These are phyloP conservation scores for Pollicipes pollicipes DNA, from an alignment of 1,140 invertebrate genomes.

Conservation along the genomic window DNA sequence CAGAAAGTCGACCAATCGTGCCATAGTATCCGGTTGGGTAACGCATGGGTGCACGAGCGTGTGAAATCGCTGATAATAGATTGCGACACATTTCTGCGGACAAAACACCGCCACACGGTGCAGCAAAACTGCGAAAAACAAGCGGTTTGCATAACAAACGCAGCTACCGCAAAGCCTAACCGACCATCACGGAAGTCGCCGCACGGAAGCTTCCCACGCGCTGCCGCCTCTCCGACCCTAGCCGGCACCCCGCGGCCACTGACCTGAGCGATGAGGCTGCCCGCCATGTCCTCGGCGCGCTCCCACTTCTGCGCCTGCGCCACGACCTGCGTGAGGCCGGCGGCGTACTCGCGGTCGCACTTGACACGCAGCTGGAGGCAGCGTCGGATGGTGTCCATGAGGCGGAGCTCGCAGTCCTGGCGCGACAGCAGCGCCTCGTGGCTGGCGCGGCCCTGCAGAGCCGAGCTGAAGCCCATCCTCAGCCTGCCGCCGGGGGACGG, in stretches of 20 bases:
- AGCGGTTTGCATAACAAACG: too few species aligned
- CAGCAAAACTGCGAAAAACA: too few species aligned
- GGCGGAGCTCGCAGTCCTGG: slow-evolving; percentile 74
- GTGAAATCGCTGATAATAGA: too few species aligned
- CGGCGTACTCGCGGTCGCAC: slow-evolving; percentile 74
- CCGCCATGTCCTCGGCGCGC: slow-evolving; percentile 19
- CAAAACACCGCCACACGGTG: too few species aligned
- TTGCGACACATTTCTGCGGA: too few species aligned
- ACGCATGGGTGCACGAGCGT: too few species aligned
- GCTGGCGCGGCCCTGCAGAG: slow-evolving; percentile 45
- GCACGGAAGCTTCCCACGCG: too few species aligned
- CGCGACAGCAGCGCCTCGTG: slow-evolving; percentile 68
- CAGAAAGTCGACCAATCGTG: too few species aligned
- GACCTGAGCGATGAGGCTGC: slow-evolving; percentile 17
- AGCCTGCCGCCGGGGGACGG: slow-evolving; percentile 5
- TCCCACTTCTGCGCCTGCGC: slow-evolving; percentile 64
- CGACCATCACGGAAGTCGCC: too few species aligned
- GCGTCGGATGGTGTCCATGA: slow-evolving; percentile 71
- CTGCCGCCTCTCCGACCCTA: background rate
- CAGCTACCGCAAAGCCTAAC: too few species aligned
- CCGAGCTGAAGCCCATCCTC: slow-evolving; percentile 65
- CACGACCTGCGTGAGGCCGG: slow-evolving; percentile 54
- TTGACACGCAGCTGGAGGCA: slow-evolving; percentile 68
- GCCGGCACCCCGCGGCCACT: background rate
- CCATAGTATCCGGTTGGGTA: too few species aligned